Evolutionary conservation across 1,140 invertebrate species (phyloP).

Genomic region (Meloidogyne exigua): DNA sequence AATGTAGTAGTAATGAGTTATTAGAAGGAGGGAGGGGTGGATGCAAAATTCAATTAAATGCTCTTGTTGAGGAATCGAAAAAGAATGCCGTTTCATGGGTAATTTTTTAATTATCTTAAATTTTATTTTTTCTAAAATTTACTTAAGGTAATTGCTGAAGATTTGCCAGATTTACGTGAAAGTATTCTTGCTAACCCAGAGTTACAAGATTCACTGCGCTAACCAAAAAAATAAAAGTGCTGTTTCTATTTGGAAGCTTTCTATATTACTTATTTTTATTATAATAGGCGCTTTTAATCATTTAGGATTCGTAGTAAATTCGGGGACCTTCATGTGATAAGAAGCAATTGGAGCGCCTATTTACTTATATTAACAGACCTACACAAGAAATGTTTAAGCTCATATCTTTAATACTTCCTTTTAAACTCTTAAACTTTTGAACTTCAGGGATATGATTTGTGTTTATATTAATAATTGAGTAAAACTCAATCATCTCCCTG

Average conservation of each 20-base stretch:
- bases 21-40: slow-evolving; percentile 21
- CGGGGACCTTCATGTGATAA: too few species aligned
- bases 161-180: slow-evolving; percentile 50
- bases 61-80: slow-evolving; percentile 55
- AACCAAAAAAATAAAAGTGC: neutral
- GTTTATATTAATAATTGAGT: too few species aligned
- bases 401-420: neutral
- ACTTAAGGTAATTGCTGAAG: slow-evolving; percentile 53
- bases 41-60: slow-evolving; percentile 30
- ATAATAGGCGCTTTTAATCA: neutral
- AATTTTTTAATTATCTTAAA: slow-evolving; percentile 18
- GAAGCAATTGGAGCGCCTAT: too few species aligned
- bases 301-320: too few species aligned
- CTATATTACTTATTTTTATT: neutral
- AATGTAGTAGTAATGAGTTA: neutral
- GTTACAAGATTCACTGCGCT: slow-evolving; percentile 52
- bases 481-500: neutral
- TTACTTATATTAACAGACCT: neutral
- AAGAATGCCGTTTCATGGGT: slow-evolving; percentile 57
- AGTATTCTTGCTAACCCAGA: slow-evolving; percentile 45
- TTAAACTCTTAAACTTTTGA: neutral
- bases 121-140: neutral
- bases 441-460: neutral
- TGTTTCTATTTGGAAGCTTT: neutral
- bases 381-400: neutral